Evolutionary conservation across 1,140 invertebrate species (phyloP), one percentile per base, ranked within the genome.

Genomic region (Pseudomyrmex sp.): DNA sequence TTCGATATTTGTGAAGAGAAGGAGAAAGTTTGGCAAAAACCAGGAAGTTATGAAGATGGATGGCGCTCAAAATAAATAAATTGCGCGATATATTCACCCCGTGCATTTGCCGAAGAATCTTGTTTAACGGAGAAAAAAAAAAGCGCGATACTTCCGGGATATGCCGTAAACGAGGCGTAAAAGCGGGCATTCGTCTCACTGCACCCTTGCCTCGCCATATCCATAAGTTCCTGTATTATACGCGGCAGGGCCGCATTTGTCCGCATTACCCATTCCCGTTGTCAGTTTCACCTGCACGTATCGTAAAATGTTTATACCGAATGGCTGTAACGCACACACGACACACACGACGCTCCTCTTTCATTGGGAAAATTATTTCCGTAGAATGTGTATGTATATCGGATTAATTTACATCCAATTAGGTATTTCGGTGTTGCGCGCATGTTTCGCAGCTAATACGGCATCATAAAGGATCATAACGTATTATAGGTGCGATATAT

Each of bases 221-320:
- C 76, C 76, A 70, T 72, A 70, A 80, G 76, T 80, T 80, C 44
- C 20, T 50, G 56, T 35, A 80, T 80, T 80, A 80, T 35, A 80
- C 66, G 20, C 35, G 76, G 12, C 76, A 70, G 76, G 35, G 35
- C 0, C 44, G 76, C 66, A 72, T 79, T 79, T 70, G 76, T 70
- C 12, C 76, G 65, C 54, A 79, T 80, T 80, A 80, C 54, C 59
- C 66, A 35, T 48, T n/a, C 54, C 8, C 44, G n/a, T 4, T 50
- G 54, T 72, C 52, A 48, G 76, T 61, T 18, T 59, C 20, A 20
- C 13, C 35, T 12, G 48, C 26, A 58, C 65, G 10, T 66, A 46
- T 72, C 8, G 54, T 50, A 26, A 80, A 72, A 80, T 50, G 50
- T 70, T 72, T 58, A 59, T 3, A 35, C 20, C 15, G 35, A 20